A percentile compares a stretch with the other conserved stretches of the same genome.
These are phyloP conservation scores for Thereva unica DNA, from an alignment of 2,888 invertebrate species.

Conservation along the genomic window DNA sequence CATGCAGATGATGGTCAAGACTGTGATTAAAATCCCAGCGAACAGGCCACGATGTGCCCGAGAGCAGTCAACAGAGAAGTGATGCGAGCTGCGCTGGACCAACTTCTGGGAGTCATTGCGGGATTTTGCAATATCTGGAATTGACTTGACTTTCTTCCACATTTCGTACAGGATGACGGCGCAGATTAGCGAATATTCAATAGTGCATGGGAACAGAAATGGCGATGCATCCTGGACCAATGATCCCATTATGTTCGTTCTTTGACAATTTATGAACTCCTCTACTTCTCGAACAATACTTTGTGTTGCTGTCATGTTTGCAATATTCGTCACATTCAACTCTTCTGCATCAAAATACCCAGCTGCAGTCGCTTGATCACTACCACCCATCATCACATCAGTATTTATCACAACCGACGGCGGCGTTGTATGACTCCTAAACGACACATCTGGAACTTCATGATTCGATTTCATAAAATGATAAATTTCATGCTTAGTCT, in stretches of 20 bases:
- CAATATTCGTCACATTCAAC: constrained; percentile 31
- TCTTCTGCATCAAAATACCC: neutral
- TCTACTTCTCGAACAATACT: constrained; percentile 56
- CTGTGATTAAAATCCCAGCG: constrained; percentile 74
- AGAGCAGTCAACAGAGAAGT: constrained; percentile 82
- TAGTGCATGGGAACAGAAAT: constrained; percentile 85
- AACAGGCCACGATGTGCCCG: constrained; percentile 80
- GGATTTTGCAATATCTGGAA: constrained; percentile 60
- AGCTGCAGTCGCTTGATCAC: neutral
- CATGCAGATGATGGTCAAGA: constrained; percentile 81
- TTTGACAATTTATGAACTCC: constrained; percentile 58
- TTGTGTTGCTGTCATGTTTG: neutral
- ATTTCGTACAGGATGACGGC: constrained; percentile 87
- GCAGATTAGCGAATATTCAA: constrained; percentile 89
- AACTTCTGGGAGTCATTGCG: constrained; percentile 55
- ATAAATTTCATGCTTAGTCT: constrained; percentile 85
- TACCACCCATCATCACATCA: no score
- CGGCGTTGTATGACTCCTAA: neutral
- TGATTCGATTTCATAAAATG: constrained; percentile 63
- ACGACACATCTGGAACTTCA: neutral
- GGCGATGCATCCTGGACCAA: constrained; percentile 72
- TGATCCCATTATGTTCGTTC: constrained; percentile 72
- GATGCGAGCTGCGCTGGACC: constrained; percentile 60
- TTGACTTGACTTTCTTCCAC: constrained; percentile 82
- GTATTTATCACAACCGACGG: neutral